Conservation (phyloP, 2,888 invertebrate genomes). For the Zonitis immaculata region DNA sequence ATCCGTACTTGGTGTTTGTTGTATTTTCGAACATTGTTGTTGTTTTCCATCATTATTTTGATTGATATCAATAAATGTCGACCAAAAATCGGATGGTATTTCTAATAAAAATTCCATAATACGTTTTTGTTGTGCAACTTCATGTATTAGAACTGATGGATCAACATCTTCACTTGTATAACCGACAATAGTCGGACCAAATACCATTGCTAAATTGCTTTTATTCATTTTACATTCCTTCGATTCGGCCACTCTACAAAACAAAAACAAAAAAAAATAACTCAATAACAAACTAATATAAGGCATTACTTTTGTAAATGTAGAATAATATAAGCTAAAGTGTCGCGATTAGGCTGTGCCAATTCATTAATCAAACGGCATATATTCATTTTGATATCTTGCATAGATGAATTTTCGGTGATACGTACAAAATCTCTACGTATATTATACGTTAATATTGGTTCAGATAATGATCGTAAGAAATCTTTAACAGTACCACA, state of each 20-base stretch:
- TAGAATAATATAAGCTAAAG: conserved; percentile 85
- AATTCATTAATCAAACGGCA: conserved; percentile 76
- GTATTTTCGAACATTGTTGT: conserved; percentile 30
- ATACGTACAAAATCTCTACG: conserved; percentile 80
- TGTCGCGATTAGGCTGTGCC: conserved; percentile 91
- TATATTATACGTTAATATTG: conserved; percentile 75
- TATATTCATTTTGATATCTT: conserved; percentile 61
- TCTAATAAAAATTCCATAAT: conserved; percentile 61
- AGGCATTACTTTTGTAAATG: conserved; percentile 83
- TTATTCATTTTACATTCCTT: conserved; percentile 88
- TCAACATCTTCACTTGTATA: conserved; percentile 73
- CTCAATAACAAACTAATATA: no score
- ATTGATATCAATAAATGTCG: conserved; percentile 59
- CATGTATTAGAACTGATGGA: conserved; percentile 66
- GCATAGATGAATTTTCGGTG: conserved; percentile 53
- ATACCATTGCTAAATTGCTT: conserved; percentile 82
- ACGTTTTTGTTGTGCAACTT: conserved; percentile 46
- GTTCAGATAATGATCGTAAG: conserved; percentile 81
- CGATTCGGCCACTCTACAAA: conserved; percentile 70
- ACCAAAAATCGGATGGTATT: conserved; percentile 73
- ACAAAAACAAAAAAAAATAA: no score
- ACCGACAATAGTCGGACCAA: conserved; percentile 93
- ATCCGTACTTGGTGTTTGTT: conserved; percentile 47
- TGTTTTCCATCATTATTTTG: conserved; percentile 20
- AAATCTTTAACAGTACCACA: conserved; percentile 96